Evolutionary conservation across 2,888 invertebrate species (phyloP), one percentile per base, ranked within the genome.

Genomic region (Acanthopleura granulata): DNA sequence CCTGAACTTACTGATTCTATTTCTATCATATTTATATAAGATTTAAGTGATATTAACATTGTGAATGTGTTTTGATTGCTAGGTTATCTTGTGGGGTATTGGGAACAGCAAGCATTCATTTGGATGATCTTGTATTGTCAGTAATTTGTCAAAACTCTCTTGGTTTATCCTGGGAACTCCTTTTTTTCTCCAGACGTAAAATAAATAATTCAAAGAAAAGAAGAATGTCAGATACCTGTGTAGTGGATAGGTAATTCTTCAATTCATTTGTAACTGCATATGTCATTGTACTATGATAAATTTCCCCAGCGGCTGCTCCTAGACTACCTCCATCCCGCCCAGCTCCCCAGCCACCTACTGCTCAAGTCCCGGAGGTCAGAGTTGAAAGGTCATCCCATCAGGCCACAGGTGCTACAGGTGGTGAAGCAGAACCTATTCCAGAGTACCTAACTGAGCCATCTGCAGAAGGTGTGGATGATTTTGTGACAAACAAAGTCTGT

Each of bases 361-460:
- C 25, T 16, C 6, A 66, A 3, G 12, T 6, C 16, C 29, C 66
- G 3, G 27, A 66, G 66, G 29, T 66, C 12, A 66, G 29, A 66
- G 66, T 66, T 22, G 66, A 66, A 14, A 66, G 66, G 66, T 6
- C 66, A 27, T 18, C 66, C 66, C 22, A 66, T 66, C 66, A 66
- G 29, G 66, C 66, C 25, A 27, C 66, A 27, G 66, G 66, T 3
- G 57, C n/a, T 18, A 57, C 57, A 57, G 57, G 57, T 18, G 18
- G n/a, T n/a, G 66, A 66, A 66, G 16, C 66, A 1, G 29, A 66
- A 16, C 27, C 22, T 6, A 25, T 16, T 16, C 66, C 66, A 6
- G 66, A 66, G 15, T 66, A 66, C 29, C 66, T 66, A 3, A 9
- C 25, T 6, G 3, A 66, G 29, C 66, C 66, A 18, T 27, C 66